Conservation (phyloP, 2,888 invertebrate genomes). For the Diarsia mendica region DNA sequence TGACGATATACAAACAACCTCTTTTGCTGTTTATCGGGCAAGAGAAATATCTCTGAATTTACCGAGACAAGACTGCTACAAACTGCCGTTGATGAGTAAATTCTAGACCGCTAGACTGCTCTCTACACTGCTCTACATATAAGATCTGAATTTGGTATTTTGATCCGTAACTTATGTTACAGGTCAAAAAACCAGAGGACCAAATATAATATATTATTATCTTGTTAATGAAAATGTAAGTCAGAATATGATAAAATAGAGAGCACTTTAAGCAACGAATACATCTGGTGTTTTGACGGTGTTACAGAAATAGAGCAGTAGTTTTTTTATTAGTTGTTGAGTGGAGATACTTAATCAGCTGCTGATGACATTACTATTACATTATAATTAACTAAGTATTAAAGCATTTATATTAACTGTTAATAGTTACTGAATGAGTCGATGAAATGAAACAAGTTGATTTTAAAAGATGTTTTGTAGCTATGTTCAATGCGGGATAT, state of each 20-base stretch:
- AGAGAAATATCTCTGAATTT: not conserved
- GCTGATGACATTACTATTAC: conserved; percentile 53
- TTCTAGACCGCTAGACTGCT: too few relatives aligned
- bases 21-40: not conserved
- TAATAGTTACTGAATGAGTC: conserved; percentile 13
- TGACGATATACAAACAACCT: not conserved
- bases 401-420: conserved; percentile 22
- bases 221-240: conserved; percentile 16
- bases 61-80: too few relatives aligned
- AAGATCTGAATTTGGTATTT: not conserved
- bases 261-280: conserved; percentile 10
- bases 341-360: conserved; percentile 44
- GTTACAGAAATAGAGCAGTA: conserved; percentile 49
- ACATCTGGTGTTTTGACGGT: conserved; percentile 45
- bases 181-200: conserved; percentile 11
- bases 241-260: conserved; percentile 18
- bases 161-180: not conserved
- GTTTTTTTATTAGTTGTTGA: conserved; percentile 51
- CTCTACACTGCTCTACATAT: not conserved
- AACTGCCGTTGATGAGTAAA: too few relatives aligned
- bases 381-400: conserved; percentile 45
- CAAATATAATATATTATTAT: not conserved
- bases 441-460: conserved; percentile 9
- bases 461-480: conserved; percentile 6
- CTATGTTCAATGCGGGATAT: not conserved